Base-by-base conservation (phyloP, 1,140 invertebrate genomes). In the Nasonia giraulti region DNA sequence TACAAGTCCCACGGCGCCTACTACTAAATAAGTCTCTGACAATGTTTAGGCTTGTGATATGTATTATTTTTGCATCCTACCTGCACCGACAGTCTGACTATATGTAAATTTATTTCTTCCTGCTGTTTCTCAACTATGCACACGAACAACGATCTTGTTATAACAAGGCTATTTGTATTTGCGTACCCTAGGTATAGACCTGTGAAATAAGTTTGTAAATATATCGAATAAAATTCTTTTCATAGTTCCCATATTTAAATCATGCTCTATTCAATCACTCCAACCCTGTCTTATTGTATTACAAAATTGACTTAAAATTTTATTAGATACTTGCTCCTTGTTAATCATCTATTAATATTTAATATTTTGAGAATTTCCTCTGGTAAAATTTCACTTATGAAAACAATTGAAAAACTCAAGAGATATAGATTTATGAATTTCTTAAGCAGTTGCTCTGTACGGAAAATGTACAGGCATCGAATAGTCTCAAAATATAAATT, bases 141-240 rank as follows among this genome's bases (percentile, higher is more conserved):
- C 69, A 31, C 3, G 23, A 66, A 77, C 20, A 47, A 78, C 14
- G 75, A 27, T 12, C 68, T 79, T 44, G 6, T 44, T 44, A 44
- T 44, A 44, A 7, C 40, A 40, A 44, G 55, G 31, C 74, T 27
- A 40, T 55, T 74, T 82, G 55, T 44, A 76, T 37, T 68, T 83
- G 23, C 66, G 20, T 69, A 62, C 14, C 17, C 50, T 83, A 55
- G 14, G 11, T 17, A 11, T 44, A 33, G 23, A 10, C 8, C 11
- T 33, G 23, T 27, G 62, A 66, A 69, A 68, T 80, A 80, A 80
- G 76, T 71, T 31, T 84, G 82, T 84, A 84, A 71, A 82, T 82
- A 77, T 74, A 75, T 40, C 20, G n/a, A 83, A 80, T 75, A 83
- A 80, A 86, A 71, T 71, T 71, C 68, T 71, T 71, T 3, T 71